Evolutionary conservation across 2,888 invertebrate genomes (phyloP).

Genomic region (Capitulum mitella): DNA sequence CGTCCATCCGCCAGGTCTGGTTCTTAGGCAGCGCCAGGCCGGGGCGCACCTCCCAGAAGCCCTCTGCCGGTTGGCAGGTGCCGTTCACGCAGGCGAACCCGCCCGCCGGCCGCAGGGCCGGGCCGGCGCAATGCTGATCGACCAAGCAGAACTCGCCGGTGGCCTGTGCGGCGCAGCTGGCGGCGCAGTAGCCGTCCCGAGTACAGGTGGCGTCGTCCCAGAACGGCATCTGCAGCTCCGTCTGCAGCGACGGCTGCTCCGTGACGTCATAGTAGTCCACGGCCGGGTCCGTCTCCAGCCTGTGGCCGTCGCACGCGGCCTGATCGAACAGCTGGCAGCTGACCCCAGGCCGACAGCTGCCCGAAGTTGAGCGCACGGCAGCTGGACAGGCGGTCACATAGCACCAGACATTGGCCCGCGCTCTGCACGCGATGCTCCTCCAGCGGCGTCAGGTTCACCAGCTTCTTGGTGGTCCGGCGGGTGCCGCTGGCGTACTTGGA

Average conservation of each 20-base stretch:
- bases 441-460: neutral
- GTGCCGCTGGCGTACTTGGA: neutral
- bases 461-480: neutral
- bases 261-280: neutral
- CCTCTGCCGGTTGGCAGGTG: neutral
- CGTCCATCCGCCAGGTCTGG: no score
- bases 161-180: neutral
- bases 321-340: neutral
- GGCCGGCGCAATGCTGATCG: neutral
- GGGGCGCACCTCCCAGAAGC: neutral
- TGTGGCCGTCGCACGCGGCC: neutral
- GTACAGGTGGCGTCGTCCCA: neutral
- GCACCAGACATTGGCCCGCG: neutral
- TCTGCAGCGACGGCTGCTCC: neutral
- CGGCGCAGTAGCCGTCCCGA: neutral
- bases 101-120: neutral
- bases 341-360: neutral
- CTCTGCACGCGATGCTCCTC: neutral
- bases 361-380: neutral
- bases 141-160: neutral
- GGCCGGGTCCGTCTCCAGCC: neutral
- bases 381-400: neutral
- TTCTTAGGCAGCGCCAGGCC: no score
- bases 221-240: neutral
- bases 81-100: neutral